Conservation (phyloP, 1,140 invertebrate genomes). For the Drosophila suzukii region DNA sequence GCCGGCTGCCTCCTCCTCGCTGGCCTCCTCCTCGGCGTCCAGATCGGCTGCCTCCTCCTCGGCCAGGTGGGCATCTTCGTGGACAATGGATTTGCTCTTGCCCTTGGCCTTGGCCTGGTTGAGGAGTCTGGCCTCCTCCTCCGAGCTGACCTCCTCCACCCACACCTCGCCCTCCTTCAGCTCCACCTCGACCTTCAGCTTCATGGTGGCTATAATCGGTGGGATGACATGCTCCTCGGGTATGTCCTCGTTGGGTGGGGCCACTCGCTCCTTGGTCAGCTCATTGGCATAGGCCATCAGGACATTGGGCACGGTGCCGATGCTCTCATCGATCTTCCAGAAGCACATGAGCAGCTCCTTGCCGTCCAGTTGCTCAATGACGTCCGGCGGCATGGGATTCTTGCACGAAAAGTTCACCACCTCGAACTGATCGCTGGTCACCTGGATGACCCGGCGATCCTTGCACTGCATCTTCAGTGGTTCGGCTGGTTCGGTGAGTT, state of each 20-base stretch:
- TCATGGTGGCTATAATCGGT: constrained; percentile 57
- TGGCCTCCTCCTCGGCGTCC: constrained; percentile 58
- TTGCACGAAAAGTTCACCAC: constrained; percentile 64
- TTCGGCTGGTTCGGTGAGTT: constrained; percentile 78
- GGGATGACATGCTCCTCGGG: constrained; percentile 50
- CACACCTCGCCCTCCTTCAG: constrained; percentile 61
- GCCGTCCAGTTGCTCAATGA: constrained; percentile 72
- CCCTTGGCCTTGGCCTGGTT: constrained; percentile 12
- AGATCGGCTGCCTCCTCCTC: constrained; percentile 40
- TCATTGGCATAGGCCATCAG: constrained; percentile 68
- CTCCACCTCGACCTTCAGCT: constrained; percentile 72
- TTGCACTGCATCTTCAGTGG: constrained; percentile 77
- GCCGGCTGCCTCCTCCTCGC: constrained; percentile 47
- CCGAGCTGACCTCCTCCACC: constrained; percentile 64
- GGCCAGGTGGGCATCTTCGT: constrained; percentile 35
- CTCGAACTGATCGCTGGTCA: constrained; percentile 64
- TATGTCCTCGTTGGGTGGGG: constrained; percentile 54
- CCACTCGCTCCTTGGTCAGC: constrained; percentile 55
- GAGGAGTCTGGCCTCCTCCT: constrained; percentile 47
- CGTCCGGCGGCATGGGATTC: constrained; percentile 68
- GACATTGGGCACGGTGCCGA: constrained; percentile 66
- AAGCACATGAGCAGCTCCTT: constrained; percentile 78
- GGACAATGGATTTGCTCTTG: constrained; percentile 32
- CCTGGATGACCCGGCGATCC: constrained; percentile 64
- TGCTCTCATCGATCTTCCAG: constrained; percentile 75